phyloP scores from a whole-genome alignment of 2,888 invertebrate species.

The Trachelus troglodyta region DNA sequence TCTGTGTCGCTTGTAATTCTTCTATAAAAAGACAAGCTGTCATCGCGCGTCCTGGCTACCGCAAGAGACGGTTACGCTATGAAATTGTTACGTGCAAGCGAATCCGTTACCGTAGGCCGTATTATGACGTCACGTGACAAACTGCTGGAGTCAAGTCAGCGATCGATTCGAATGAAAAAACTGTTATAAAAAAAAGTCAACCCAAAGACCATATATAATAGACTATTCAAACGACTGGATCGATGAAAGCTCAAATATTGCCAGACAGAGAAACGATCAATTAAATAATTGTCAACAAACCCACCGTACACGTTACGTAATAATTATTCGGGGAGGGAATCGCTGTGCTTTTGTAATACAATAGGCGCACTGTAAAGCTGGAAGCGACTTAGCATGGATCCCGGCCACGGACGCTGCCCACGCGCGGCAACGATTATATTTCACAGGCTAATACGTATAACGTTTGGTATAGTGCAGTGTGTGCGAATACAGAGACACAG shows the following conservation, averaged over 20 bases:
- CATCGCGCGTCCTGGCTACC: slow-evolving; percentile 33
- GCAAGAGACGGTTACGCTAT: background rate
- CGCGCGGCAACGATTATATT: slow-evolving; percentile 18
- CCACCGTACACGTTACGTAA: background rate
- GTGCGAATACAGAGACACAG: background rate
- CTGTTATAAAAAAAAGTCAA: background rate
- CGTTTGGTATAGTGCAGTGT: background rate
- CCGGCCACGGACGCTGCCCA: slow-evolving; percentile 56
- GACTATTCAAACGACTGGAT: background rate
- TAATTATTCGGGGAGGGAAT: background rate
- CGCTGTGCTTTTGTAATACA: background rate
- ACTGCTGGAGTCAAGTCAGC: background rate
- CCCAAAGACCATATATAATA: background rate
- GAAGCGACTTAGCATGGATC: slow-evolving; percentile 43
- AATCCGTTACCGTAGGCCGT: background rate
- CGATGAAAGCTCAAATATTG: background rate
- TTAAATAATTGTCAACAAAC: background rate
- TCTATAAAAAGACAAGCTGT: slow-evolving; percentile 56
- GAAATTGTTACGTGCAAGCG: background rate
- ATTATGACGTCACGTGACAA: background rate
- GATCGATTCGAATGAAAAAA: background rate
- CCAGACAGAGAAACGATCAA: background rate
- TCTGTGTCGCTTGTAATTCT: background rate
- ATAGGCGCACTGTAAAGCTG: background rate
- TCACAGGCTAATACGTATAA: background rate